Percentiles rank a stretch among this genome's conserved stretches.
Conservation (phyloP, 2,113 vertebrate species). For the Ramphastos sulfuratus region DNA sequence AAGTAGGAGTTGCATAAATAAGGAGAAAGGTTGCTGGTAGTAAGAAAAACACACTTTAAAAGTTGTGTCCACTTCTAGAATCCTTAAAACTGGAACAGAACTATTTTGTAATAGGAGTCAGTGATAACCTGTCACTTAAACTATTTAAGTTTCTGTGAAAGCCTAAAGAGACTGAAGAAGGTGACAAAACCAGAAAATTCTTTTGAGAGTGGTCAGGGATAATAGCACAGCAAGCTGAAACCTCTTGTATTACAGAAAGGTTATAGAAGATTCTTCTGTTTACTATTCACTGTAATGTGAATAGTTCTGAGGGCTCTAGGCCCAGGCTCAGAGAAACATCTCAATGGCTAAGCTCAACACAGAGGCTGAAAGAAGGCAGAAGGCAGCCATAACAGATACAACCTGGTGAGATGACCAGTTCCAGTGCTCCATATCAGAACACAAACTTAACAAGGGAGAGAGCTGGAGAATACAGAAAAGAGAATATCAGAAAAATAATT, state of each 20-base stretch:
- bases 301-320: not conserved
- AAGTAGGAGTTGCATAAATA: not conserved
- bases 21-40: not conserved
- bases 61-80: not conserved
- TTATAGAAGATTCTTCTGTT: not conserved
- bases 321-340: not conserved
- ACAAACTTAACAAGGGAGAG: not conserved
- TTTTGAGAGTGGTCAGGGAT: not conserved
- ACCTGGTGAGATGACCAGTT: not conserved
- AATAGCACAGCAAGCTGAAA: not conserved
- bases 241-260: not conserved
- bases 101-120: not conserved
- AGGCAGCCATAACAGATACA: not conserved
- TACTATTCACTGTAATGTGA: not conserved
- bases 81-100: not conserved
- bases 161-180: not conserved
- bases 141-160: not conserved
- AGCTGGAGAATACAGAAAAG: not conserved
- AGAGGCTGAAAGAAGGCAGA: not conserved
- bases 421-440: not conserved
- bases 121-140: not conserved
- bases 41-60: not conserved
- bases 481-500: not conserved
- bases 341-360: rapidly evolving
- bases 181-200: not conserved